Conservation (phyloP, 2,888 invertebrate genomes). For the Pristionchus japonicus region DNA sequence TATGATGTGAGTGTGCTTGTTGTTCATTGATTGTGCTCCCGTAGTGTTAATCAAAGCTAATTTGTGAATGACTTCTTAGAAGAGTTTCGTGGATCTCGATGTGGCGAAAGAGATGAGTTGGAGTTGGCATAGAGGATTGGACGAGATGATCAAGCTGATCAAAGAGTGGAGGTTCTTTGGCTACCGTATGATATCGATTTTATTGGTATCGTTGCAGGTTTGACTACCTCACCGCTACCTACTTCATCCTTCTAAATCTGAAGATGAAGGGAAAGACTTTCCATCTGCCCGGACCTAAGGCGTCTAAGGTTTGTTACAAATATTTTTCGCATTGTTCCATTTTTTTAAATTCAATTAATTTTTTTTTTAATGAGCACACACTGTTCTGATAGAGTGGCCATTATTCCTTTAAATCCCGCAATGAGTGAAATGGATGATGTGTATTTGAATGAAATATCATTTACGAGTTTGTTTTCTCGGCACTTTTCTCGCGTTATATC, state of each 20-base stretch:
- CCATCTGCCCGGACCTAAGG: constrained; percentile 66
- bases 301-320: not conserved
- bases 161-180: constrained; percentile 49
- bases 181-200: not conserved
- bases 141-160: constrained; percentile 75
- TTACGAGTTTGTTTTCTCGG: no score
- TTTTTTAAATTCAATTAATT: not conserved
- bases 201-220: constrained; percentile 78
- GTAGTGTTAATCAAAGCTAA: not conserved
- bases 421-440: no score
- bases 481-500: not conserved
- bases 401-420: no score
- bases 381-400: no score
- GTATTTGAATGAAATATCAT: no score
- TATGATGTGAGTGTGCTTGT: constrained; percentile 76
- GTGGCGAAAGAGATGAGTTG: constrained; percentile 80
- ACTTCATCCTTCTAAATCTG: constrained; percentile 82
- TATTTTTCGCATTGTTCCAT: no score
- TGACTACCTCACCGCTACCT: constrained; percentile 85
- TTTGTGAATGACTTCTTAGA: constrained; percentile 66
- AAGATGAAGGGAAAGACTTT: constrained; percentile 80
- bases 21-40: no score
- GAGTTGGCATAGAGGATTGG: constrained; percentile 76
- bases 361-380: no score
- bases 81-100: constrained; percentile 79